Base-by-base conservation (phyloP, 2,888 invertebrate species). In the Argyra leucocephala region DNA sequence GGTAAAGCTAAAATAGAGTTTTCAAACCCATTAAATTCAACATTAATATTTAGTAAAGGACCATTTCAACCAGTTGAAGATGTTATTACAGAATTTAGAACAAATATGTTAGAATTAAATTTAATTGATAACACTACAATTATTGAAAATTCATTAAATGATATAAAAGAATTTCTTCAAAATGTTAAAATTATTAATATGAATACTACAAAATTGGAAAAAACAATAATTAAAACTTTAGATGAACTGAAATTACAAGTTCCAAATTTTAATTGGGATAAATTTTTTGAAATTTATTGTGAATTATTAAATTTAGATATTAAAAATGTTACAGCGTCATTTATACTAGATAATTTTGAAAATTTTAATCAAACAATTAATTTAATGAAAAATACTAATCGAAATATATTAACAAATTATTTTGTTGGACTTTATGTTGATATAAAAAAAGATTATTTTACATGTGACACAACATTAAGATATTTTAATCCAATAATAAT, bases 321-420 rank as follows among this genome's bases (percentile, higher is more conserved):
- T 12, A n/a, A 48, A 12, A 15, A 48, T 18, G 7, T 48, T 2
- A 18, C 15, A 48, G 5, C 15, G 18, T 15, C 48, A 18, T 15
- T 48, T 15, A 4, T 12, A 48, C 5, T 48, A 48, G 5, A 48
- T 48, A 15, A 48, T 18, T 5, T 48, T n/a, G 48, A 48, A 18
- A 48, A 48, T n/a, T 48, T 48, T 48, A 48, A 48, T 48, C 7
- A 48, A 48, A 48, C 48, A 48, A 48, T 48, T 48, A 48, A 48
- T 48, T 48, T 48, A 48, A 48, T 48, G 18, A 48, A 48, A 48
- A 48, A n/a, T 18, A 48, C 48, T 48, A 18, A 48, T 48, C 18
- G 12, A 15, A 48, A 48, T 18, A 48, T n/a, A 48, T 12, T 48
- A 48, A n/a, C 48, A 48, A 48, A 48, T 48, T 48, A 48, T 48